Percentiles rank a stretch among this genome's conserved stretches.
These are phyloP conservation scores for Drosophila littoralis DNA, from an alignment of 1,140 invertebrate species.

Conservation along the genomic window DNA sequence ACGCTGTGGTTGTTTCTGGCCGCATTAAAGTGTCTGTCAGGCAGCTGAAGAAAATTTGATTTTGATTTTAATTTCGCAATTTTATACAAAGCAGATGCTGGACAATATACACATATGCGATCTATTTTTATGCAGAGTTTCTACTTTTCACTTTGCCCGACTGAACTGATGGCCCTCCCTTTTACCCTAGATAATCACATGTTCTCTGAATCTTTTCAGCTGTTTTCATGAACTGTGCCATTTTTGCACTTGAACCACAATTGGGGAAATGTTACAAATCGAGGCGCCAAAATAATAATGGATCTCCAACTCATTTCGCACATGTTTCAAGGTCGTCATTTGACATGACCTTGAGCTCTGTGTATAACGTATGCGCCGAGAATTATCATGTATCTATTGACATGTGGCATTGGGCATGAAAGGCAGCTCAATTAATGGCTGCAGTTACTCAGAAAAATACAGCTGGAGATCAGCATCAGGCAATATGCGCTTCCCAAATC, in stretches of 20 bases:
- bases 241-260: constrained; percentile 64
- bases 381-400: constrained; percentile 4
- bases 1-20: background rate
- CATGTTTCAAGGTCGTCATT: constrained; percentile 58
- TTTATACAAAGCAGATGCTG: constrained; percentile 73
- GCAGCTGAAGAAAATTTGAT: constrained; percentile 36
- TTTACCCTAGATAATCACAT: background rate
- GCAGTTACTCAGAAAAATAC: too few relatives aligned
- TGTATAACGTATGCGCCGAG: constrained; percentile 11
- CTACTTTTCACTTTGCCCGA: constrained; percentile 27
- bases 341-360: constrained; percentile 50
- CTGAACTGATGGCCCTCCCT: constrained; percentile 13
- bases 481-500: constrained; percentile 46
- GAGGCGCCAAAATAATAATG: constrained; percentile 56
- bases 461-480: background rate
- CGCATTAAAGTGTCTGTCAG: constrained; percentile 40
- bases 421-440: constrained; percentile 28
- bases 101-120: background rate
- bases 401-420: constrained; percentile 20
- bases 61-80: constrained; percentile 52
- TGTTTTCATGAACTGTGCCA: constrained; percentile 31
- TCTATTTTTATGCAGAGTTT: constrained; percentile 66
- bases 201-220: constrained; percentile 8
- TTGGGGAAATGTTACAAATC: constrained; percentile 47
- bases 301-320: constrained; percentile 43